Evolutionary conservation across 2,113 vertebrate species (phyloP), one percentile per base, ranked within the genome.

Genomic region (Glaucomys volans): DNA sequence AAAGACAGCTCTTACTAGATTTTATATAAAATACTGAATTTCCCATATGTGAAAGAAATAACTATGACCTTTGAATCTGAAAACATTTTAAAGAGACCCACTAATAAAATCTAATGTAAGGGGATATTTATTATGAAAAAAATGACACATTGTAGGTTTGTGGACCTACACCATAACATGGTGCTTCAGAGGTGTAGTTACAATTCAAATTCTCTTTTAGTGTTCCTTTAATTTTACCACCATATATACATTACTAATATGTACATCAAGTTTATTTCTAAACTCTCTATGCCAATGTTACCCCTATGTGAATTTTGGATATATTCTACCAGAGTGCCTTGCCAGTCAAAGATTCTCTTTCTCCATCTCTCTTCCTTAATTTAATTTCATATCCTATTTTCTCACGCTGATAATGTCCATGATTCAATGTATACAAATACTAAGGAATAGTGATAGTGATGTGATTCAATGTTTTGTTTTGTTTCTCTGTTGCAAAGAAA

Each of bases 21-120:
- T 52, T 86, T 66, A 76, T 62, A 17, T 66, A 66, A 95, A 84
- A 47, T 50, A 80, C 72, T 91, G 71, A 76, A 76, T 95, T 87
- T 83, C 16, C 26, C 66, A 72, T 85, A 67, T 50, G 32, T n/a
- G 32, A 37, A 83, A 87, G 50, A 90, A 52, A 50, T 77, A 35
- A 54, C 24, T 77, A 8, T 37, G 24, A 8, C 28, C 94, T 90
- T 77, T 79, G 76, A 84, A 40, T 47, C 28, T 76, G 50, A 94
- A 95, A 72, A 59, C 17, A 69, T 79, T 94, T 96, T 87, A 66
- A 74, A 87, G 52, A 67, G 66, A 37, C 26, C 6, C 57, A 8
- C 71, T 95, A 67, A 28, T 80, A 52, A 89, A 94, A 69, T 84
- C 17, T 77, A 82, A 17, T 90, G 28, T 54, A 35, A 47, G 62